Evolutionary conservation across 2,888 invertebrate species (phyloP), one percentile per base, ranked within the genome.

Genomic region (Anoplius nigerrimus): DNA sequence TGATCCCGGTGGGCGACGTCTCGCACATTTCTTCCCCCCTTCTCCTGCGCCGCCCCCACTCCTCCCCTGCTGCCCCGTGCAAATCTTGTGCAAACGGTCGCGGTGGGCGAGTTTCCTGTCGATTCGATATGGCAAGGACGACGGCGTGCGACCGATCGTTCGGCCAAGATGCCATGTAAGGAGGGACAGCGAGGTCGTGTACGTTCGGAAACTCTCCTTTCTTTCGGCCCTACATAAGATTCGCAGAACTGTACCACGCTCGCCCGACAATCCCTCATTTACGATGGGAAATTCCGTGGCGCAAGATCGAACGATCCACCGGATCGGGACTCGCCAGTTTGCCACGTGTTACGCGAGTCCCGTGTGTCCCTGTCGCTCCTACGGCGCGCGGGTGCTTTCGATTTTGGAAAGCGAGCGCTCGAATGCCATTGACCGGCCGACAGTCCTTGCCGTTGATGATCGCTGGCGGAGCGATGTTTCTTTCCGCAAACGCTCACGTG

Each of bases 131-230:
- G 71, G 74, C 80, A 80, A 81, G 82, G 81, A 81, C 81, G 34
- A 34, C 34, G 71, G 42, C 59, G 18, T 34, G 57, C 43, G 20
- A 21, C 21, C 21, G 45, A 57, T 45, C 45, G 57, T 57, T 42
- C 45, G 22, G 57, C 69, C 71, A 57, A 66, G 76, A 72, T 79
- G 67, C 84, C 84, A 79, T 84, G 77, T 83, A 84, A 74, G 84
- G 83, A 82, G 81, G 74, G 82, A 84, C 76, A 81, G 81, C 78
- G 80, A 82, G 80, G 79, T 74, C 78, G 77, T 73, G 74, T 72
- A 66, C 75, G 65, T 67, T 72, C 59, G 63, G 73, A 69, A 78
- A 78, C 74, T 74, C 76, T 74, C 79, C 78, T 79, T 82, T 79
- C 77, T 74, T 80, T 80, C 74, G 62, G 70, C 74, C 71, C 72